Base-by-base conservation (phyloP, 2,113 vertebrate species). In the Anas platyrhynchos region DNA sequence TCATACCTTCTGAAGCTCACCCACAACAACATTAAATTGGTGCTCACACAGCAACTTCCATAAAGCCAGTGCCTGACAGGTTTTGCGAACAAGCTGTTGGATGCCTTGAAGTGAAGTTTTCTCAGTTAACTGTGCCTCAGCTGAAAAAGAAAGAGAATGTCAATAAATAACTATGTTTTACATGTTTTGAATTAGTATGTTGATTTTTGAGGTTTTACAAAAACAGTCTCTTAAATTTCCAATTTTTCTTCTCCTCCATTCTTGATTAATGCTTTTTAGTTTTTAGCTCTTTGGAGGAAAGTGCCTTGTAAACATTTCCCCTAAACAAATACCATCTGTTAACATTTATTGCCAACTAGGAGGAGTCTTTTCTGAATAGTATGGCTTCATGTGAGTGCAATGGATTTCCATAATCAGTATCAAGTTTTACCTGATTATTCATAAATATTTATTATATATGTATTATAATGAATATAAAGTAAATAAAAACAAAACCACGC, bases 1-100 rank as follows among this genome's bases (percentile, higher is more conserved):
- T 12, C 88, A 14, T 96, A 99, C 99, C 99, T 99, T 99, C 62
- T 99, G 99, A 94, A 99, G 98, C 83, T 99, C 99, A 48, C 99
- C 98, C 52, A 99, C 98, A 95, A 99, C 98, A 95, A 98, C 96
- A 96, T 98, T 98, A 94, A 99, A 99, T 21, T 99, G 99, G 94
- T 99, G 99, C 83, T 99, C 99, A 95, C 99, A 99, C 8, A 99
- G 98, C 61, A 99, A 98, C 79, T 99, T 99, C 99, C 99, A 99
- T 18, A 99, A 98, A 56, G 99, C 98, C 95, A 99, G 74, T 25
- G 99, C 99, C 88, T 99, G 99, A 95, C 98, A 99, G n/a, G 99
- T 99, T 96, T 99, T 99, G 91, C 98, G 98, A 91, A 99, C 98
- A 76, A 99, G 94, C 74, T 99, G 98, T 96, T 99, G 99, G 77